Conservation (phyloP, 2,113 vertebrate genomes). For the Sterrhoptilus dennistouni region DNA sequence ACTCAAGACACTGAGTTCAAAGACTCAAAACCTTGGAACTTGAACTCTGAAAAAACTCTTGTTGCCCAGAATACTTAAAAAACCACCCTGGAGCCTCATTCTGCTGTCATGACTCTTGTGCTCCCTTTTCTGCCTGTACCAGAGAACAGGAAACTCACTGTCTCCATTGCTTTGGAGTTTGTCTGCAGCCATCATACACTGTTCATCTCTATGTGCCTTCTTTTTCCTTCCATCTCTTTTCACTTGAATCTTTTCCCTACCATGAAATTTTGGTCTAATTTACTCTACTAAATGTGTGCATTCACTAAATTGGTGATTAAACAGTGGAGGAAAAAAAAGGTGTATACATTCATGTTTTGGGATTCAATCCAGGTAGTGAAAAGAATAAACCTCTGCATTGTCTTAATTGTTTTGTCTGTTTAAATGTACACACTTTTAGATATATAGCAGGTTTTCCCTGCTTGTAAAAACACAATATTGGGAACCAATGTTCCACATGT, state of each 20-base stretch:
- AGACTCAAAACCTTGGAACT: background rate
- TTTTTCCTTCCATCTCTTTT: background rate
- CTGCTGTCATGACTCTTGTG: background rate
- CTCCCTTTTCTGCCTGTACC: background rate
- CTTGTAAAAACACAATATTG: background rate
- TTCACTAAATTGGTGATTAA: background rate
- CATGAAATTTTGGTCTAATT: background rate
- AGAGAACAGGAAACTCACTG: background rate
- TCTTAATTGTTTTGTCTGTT: background rate
- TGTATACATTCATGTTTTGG: background rate
- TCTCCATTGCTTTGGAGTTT: background rate
- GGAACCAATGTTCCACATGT: background rate
- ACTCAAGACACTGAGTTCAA: background rate
- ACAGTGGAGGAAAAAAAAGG: background rate
- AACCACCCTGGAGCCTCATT: background rate
- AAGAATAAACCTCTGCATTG: background rate
- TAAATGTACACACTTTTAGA: background rate
- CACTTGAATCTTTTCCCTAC: background rate
- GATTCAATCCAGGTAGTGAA: background rate
- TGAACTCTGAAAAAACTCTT: background rate
- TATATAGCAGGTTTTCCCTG: background rate
- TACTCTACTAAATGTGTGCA: background rate
- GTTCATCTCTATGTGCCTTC: background rate
- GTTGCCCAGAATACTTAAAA: background rate
- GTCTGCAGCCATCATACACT: background rate